These are phyloP conservation scores for Lysandra bellargus DNA, from an alignment of 2,888 invertebrate genomes.

Conservation along the genomic window DNA sequence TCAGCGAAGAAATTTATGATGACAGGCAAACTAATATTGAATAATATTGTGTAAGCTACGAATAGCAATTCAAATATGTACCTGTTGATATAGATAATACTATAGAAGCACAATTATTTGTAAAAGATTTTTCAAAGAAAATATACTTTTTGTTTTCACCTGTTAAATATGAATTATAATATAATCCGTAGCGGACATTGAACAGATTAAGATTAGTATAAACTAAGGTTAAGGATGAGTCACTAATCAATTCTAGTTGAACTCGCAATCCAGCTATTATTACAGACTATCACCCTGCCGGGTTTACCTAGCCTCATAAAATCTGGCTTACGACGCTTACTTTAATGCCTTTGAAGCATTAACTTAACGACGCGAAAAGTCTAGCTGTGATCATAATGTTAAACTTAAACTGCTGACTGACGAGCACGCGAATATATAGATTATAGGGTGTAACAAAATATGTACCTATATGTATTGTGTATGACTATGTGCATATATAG, in stretches of 20 bases:
- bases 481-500: too few species aligned
- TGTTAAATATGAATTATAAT: neutral
- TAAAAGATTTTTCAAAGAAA: neutral
- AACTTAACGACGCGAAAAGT: slow-evolving; percentile 16
- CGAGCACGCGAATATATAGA: neutral
- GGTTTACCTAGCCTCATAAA: slow-evolving; percentile 12
- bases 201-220: neutral
- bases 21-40: neutral
- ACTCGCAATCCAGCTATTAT: neutral
- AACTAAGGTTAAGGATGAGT: neutral
- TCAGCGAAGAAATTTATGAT: neutral
- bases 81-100: neutral
- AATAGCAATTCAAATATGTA: neutral
- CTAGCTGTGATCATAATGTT: neutral
- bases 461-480: too few species aligned
- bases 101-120: neutral
- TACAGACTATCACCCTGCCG: neutral
- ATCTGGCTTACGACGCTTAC: slow-evolving; percentile 2
- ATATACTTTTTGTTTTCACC: neutral
- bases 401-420: neutral
- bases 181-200: neutral
- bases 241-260: neutral
- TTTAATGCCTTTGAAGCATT: slow-evolving; percentile 13
- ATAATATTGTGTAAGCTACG: slow-evolving; percentile 1
- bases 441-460: too few species aligned